Evolutionary conservation across 2,113 vertebrate genomes (phyloP).

Genomic region (Cricetomys ansorgei): DNA sequence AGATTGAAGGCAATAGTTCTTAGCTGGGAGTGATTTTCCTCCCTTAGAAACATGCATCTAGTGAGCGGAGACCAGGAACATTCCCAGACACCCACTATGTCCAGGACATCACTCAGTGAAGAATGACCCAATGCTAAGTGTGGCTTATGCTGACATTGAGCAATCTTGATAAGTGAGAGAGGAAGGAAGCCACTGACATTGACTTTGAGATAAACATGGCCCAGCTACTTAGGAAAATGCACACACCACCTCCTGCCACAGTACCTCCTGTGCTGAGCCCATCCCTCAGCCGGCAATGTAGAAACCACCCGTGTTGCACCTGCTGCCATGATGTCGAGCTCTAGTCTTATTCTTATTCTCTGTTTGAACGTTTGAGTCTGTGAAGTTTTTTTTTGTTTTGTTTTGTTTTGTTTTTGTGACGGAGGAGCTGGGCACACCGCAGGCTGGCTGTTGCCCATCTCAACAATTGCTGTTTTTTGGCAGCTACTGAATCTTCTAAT

Average conservation of each 20-base stretch:
- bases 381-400: neutral
- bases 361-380: neutral
- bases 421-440: neutral
- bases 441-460: neutral
- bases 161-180: neutral
- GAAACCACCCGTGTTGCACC: neutral
- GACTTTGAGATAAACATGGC: neutral
- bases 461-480: neutral
- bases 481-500: neutral
- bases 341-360: neutral
- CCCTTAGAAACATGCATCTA: neutral
- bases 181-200: neutral
- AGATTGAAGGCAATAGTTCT: neutral
- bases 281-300: neutral
- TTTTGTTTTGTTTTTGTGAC: neutral
- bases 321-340: neutral
- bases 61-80: neutral
- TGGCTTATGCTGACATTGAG: neutral
- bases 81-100: neutral
- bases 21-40: neutral
- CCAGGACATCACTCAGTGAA: neutral
- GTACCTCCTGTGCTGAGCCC: neutral
- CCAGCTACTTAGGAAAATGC: neutral
- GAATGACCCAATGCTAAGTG: neutral
- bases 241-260: rapidly evolving